Evolutionary conservation across 2,113 vertebrate genomes (phyloP).

Genomic region (Istiophorus platypterus): DNA sequence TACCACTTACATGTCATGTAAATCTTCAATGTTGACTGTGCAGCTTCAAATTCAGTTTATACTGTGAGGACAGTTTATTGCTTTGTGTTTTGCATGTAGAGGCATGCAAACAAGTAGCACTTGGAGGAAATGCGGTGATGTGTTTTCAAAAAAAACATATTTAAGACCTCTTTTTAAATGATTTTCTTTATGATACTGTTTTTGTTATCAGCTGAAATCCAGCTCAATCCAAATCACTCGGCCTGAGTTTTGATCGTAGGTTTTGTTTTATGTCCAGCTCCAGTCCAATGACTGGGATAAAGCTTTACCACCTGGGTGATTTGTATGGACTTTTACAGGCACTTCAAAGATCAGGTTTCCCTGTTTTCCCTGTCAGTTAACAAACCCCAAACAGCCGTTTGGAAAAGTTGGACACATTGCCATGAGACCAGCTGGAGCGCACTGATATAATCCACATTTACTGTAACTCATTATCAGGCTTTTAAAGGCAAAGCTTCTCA

Average conservation of each 20-base stretch:
- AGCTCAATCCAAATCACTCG: not conserved
- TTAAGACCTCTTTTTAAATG: no score
- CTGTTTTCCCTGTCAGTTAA: not conserved
- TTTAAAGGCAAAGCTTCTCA: constrained; percentile 10
- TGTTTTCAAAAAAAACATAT: no score
- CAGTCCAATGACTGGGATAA: not conserved
- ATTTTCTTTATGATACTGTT: not conserved
- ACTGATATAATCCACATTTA: constrained; percentile 23
- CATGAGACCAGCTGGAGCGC: constrained; percentile 33
- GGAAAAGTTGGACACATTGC: constrained; percentile 8
- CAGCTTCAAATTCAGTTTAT: not conserved
- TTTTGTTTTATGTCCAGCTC: not conserved
- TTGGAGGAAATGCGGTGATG: not conserved
- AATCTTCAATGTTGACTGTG: not conserved
- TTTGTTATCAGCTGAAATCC: not conserved
- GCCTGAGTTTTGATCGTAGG: not conserved
- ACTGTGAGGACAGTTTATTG: not conserved
- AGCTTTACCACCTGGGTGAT: not conserved
- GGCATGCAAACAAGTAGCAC: not conserved
- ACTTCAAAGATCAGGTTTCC: constrained; percentile 1
- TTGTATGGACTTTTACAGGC: not conserved
- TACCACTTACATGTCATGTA: not conserved
- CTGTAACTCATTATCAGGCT: constrained; percentile 29
- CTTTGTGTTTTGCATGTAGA: not conserved
- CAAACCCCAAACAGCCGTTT: not conserved